Evolutionary conservation across 2,113 vertebrate genomes (phyloP).

Genomic region (Campylorhamphus procurvoides): DNA sequence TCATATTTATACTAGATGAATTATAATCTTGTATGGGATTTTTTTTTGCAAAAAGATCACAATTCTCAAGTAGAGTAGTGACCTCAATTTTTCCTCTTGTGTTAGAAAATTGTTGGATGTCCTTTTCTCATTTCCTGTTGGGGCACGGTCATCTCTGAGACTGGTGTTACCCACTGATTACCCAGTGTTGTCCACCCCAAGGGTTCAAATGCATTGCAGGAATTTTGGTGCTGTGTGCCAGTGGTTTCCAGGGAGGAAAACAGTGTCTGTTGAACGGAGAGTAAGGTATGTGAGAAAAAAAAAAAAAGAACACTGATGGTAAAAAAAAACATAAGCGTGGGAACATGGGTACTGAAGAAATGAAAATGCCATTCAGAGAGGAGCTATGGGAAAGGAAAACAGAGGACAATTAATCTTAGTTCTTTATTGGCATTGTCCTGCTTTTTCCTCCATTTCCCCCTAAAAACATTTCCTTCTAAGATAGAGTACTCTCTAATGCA

Average conservation of each 20-base stretch:
- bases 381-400: background rate
- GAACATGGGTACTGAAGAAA: background rate
- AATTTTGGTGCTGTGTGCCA: background rate
- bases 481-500: background rate
- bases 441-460: background rate
- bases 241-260: background rate
- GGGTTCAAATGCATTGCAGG: background rate
- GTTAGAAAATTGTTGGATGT: background rate
- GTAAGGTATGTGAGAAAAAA: background rate
- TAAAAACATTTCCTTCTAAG: background rate
- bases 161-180: background rate
- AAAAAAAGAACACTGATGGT: too few species aligned
- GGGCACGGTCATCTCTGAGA: background rate
- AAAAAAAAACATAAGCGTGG: background rate
- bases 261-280: background rate
- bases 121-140: slow-evolving; percentile 30
- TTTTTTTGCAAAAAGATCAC: background rate
- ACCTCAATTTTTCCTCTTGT: background rate
- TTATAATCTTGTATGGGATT: background rate
- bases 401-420: background rate
- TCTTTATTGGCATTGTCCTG: background rate
- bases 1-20: slow-evolving; percentile 1
- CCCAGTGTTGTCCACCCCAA: background rate
- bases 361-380: background rate
- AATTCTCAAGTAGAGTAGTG: background rate